A percentile compares a stretch with the other conserved stretches of the same genome.
phyloP scores from a whole-genome alignment of 2,113 vertebrate species.

The Bubo blakistoni region DNA sequence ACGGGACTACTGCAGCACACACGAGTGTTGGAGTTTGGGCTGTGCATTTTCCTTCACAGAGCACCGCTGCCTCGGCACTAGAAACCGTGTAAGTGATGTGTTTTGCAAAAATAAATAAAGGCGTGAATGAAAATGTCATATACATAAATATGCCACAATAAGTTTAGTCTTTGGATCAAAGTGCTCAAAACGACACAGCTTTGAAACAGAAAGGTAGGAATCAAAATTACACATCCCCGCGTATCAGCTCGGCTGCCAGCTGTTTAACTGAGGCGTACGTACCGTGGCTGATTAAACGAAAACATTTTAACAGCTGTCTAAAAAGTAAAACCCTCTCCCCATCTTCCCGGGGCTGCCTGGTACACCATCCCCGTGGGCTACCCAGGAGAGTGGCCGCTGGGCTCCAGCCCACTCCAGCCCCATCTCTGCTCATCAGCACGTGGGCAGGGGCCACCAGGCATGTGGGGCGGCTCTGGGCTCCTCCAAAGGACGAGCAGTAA shows the following conservation, averaged over 20 bases:
- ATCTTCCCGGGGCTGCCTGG: not conserved
- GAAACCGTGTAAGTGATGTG: not conserved
- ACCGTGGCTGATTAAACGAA: not conserved
- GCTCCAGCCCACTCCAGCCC: not conserved
- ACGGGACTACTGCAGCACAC: not conserved
- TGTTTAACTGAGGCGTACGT: not conserved
- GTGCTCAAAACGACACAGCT: conserved; percentile 29
- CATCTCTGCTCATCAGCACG: fast-evolving
- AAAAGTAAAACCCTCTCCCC: not conserved
- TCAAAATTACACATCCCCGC: not conserved
- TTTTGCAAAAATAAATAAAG: conserved; percentile 38
- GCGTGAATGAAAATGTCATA: conserved; percentile 30
- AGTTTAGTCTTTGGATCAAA: conserved; percentile 48
- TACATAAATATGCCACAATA: conserved; percentile 52
- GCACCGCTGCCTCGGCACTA: not conserved
- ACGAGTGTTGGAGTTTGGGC: not conserved
- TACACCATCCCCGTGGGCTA: not conserved
- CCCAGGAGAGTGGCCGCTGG: not conserved
- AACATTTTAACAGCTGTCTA: conserved; percentile 34
- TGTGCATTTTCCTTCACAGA: not conserved
- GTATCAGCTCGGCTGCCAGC: not conserved
- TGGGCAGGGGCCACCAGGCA: fast-evolving
- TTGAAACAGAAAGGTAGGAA: conserved; percentile 38
- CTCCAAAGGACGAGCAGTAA: not conserved
- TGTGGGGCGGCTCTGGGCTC: not conserved